These are phyloP conservation scores for Elgaria multicarinata DNA, from an alignment of 2,113 vertebrate genomes.

Conservation along the genomic window DNA sequence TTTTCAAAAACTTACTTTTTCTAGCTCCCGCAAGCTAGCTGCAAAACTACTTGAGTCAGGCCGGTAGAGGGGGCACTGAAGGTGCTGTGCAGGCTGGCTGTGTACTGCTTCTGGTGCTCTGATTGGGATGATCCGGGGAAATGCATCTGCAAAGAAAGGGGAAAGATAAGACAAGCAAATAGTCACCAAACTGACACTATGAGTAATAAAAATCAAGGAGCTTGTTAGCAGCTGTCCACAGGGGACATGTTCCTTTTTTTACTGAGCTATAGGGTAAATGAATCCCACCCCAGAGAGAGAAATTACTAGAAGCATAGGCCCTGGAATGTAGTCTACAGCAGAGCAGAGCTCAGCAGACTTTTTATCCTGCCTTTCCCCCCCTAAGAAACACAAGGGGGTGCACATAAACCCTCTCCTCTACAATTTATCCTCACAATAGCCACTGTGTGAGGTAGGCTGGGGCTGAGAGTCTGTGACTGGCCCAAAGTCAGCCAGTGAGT, in stretches of 20 bases:
- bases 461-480: too few relatives aligned
- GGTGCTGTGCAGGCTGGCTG: constrained; percentile 76
- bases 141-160: constrained; percentile 81
- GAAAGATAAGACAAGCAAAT: neutral
- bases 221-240: neutral
- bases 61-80: constrained; percentile 86
- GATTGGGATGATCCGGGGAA: constrained; percentile 85
- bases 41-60: constrained; percentile 93
- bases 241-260: neutral
- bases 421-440: too few relatives aligned
- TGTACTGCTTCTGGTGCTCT: constrained; percentile 68
- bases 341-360: too few relatives aligned
- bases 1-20: constrained; percentile 83
- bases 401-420: too few relatives aligned
- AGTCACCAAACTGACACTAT: neutral
- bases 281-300: too few relatives aligned
- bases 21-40: constrained; percentile 91
- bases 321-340: neutral
- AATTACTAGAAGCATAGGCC: neutral
- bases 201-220: neutral
- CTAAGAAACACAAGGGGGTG: too few relatives aligned
- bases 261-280: neutral
- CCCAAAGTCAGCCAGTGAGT: too few relatives aligned
- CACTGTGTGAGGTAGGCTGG: too few relatives aligned
- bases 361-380: too few relatives aligned